A percentile compares a stretch with the other conserved stretches of the same genome.
Conservation (phyloP, 2,888 invertebrate genomes). For the Iphiclides podalirius region DNA sequence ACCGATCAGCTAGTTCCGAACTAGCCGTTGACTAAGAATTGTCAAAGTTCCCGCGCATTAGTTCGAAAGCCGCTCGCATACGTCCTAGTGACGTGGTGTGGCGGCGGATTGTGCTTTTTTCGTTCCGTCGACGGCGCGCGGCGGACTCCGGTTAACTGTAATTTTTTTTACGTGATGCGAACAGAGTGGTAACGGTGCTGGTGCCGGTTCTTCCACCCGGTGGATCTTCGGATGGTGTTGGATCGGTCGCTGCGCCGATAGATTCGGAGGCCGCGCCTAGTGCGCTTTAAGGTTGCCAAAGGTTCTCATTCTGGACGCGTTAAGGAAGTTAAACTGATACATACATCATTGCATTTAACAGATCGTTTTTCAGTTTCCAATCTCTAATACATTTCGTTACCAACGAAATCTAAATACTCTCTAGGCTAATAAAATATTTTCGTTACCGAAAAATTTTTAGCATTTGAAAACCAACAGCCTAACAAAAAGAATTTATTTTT, state of each 20-base stretch:
- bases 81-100: constrained; percentile 68
- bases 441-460: too few species aligned
- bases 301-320: not conserved
- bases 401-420: too few species aligned
- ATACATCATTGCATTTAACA: too few species aligned
- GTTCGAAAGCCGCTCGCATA: constrained; percentile 43
- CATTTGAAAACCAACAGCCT: too few species aligned
- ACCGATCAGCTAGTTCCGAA: constrained; percentile 34
- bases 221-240: constrained; percentile 48
- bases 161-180: constrained; percentile 70
- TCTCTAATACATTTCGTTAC: too few species aligned
- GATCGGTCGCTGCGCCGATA: constrained; percentile 48
- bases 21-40: constrained; percentile 39
- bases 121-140: constrained; percentile 55
- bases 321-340: too few species aligned
- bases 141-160: constrained; percentile 63
- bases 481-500: too few species aligned
- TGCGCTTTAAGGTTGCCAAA: constrained; percentile 18
- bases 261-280: constrained; percentile 34
- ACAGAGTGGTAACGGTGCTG: constrained; percentile 59
- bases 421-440: too few species aligned
- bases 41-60: constrained; percentile 46
- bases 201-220: constrained; percentile 56
- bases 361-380: too few species aligned
- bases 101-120: constrained; percentile 70